Evolutionary conservation across 1,140 invertebrate genomes (phyloP), one percentile per base, ranked within the genome.

Genomic region (Parasteatoda tepidariorum): DNA sequence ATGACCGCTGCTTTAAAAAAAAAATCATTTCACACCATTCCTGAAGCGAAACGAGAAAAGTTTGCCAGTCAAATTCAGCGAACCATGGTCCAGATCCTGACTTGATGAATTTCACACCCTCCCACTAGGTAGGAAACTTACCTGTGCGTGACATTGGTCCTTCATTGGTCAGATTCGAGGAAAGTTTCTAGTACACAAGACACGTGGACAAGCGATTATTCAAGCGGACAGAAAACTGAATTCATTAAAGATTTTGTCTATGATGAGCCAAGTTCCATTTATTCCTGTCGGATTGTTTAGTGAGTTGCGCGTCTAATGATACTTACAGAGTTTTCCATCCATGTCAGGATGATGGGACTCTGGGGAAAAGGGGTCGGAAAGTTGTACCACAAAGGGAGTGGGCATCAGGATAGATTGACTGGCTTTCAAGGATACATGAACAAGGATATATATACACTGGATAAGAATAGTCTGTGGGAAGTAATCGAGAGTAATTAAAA

Each of bases 201-300:
- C 73, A 76, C 73, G 73, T 64, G 59, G 73, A 28, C 33, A 33
- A 13, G 26, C 18, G 61, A 30, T 59, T n/a, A 76, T 22, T 48
- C 22, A 76, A 41, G 73, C 73, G n/a, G 41, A 28, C 59, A 64
- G 59, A 76, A 64, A 48, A 57, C 73, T 76, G 73, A 54, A 76
- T 76, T 55, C 59, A 76, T 76, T 62, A 64, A 13, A 0, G 33
- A 22, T 48, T n/a, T n/a, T n/a, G 18, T 9, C 38, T 18, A 26
- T 55, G 59, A 76, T 64, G 73, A 76, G 64, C 59, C 41, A 64
- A 76, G 11, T 55, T 57, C 38, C 38, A 48, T 48, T 48, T 48
- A 48, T 48, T 18, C 38, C 38, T 48, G 9, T 48, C 38, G 38
- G 18, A 48, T 48, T 18, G 38, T 48, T 48, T 48, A 18, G 38